Evolutionary conservation across 2,113 vertebrate species (phyloP).

Genomic region (Oryzias curvinotus): DNA sequence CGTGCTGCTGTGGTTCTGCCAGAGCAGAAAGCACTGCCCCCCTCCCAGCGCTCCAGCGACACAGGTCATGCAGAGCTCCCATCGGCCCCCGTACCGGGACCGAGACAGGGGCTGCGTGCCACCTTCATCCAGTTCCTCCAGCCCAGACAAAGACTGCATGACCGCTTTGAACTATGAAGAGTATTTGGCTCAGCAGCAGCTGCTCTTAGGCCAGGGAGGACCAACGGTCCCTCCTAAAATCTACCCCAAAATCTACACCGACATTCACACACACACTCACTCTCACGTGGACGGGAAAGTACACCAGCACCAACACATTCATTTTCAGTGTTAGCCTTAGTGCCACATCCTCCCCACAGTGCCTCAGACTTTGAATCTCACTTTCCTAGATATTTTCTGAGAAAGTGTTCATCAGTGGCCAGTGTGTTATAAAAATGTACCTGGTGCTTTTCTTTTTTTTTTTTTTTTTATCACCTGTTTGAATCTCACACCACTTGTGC

Average conservation of each 20-base stretch:
- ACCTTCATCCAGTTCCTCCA: constrained; percentile 53
- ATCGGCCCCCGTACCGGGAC: constrained; percentile 70
- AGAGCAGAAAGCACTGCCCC: constrained; percentile 90
- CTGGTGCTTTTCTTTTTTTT: constrained; percentile 51
- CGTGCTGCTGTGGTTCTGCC: constrained; percentile 93
- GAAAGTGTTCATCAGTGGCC: constrained; percentile 38
- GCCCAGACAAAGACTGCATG: constrained; percentile 87
- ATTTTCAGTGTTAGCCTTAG: constrained; percentile 89
- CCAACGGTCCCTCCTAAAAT: constrained; percentile 85
- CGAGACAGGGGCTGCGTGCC: constrained; percentile 50
- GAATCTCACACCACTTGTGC: constrained; percentile 67
- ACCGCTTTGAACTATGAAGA: constrained; percentile 88
- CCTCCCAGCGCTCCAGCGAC: constrained; percentile 54
- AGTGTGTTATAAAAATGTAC: constrained; percentile 47
- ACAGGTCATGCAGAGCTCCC: constrained; percentile 66
- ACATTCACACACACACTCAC: constrained; percentile 91
- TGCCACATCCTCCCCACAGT: constrained; percentile 22
- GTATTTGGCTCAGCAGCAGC: constrained; percentile 80
- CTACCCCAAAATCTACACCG: constrained; percentile 95
- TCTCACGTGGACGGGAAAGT: constrained; percentile 92
- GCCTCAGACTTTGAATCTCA: constrained; percentile 33
- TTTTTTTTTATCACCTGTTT: constrained; percentile 27
- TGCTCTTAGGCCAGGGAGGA: constrained; percentile 65
- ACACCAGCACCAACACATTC: constrained; percentile 94
- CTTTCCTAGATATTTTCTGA: constrained; percentile 14